phyloP scores from a whole-genome alignment of 64 coral and sea anemone genomes.

The Hydrozoanthus tunicans region DNA sequence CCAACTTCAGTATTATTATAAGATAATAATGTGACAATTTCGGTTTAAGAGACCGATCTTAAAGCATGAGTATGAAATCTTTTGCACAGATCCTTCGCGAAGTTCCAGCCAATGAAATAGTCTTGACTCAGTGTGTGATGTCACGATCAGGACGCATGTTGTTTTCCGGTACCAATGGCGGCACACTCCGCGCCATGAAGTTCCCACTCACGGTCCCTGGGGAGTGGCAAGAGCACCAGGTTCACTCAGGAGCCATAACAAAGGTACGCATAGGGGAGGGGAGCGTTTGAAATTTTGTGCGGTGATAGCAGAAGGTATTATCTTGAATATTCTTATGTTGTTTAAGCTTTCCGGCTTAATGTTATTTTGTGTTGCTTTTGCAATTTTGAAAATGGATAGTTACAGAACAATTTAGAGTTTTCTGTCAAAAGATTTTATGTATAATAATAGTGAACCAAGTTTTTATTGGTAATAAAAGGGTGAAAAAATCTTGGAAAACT shows the following conservation, averaged over 20 bases:
- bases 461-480: too few species aligned
- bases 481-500: too few species aligned
- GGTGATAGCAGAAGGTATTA: not conserved
- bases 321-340: not conserved
- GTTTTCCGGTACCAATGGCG: conserved; percentile 86
- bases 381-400: too few species aligned
- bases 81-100: conserved; percentile 89
- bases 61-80: not conserved
- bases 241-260: conserved; percentile 87
- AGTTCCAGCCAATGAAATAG: conserved; percentile 85
- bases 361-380: too few species aligned
- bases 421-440: too few species aligned
- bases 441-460: too few species aligned
- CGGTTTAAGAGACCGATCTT: too few species aligned
- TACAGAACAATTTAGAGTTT: too few species aligned
- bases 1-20: too few species aligned
- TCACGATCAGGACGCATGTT: conserved; percentile 98
- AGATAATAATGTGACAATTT: too few species aligned
- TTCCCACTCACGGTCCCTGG: conserved; percentile 97
- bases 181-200: conserved; percentile 94
- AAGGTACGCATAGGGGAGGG: conserved; percentile 68
- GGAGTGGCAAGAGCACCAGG: conserved; percentile 98
- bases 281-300: not conserved
- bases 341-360: too few species aligned
- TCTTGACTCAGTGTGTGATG: conserved; percentile 95